Evolutionary conservation across 2,797 vertebrate species (phyloP), one percentile per base, ranked within the genome.

Genomic region (Pipistrellus nathusii): DNA sequence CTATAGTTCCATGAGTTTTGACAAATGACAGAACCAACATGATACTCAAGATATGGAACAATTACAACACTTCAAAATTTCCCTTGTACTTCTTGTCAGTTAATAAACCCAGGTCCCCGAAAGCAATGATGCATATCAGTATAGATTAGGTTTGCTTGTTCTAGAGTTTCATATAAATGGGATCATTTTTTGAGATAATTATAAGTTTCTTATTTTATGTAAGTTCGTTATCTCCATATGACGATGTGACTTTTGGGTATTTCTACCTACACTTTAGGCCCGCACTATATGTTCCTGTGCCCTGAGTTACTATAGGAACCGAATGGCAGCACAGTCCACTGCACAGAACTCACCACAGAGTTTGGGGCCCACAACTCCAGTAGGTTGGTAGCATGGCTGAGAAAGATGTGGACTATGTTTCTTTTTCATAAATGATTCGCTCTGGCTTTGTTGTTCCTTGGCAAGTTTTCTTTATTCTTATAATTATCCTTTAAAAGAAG

Each of bases 371-470:
- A 25, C 20, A 53, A 32, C 41, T 72, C 32, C 55, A 62, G 68
- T 53, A 75, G 62, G 18, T 25, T 64, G 69, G 5, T 41, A 20
- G 44, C 73, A 17, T 75, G 69, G 10, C 57, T 66, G 88, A 90
- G 14, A 59, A n/a, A 73, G 32, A 38, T 15, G 6, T 11, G 62
- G 44, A 73, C 48, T 72, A 57, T 77, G 30, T 32, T 80, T 69
- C 48, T 73, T 81, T 90, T 82, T 91, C 69, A 64, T 64, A 73
- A 83, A 87, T 64, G 57, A 5, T 87, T 30, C 48, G 53, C 62
- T 18, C 27, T 75, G 35, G 59, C 15, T 64, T 14, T 41, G 46
- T 48, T 59, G 30, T n/a, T 66, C 53, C 20, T 84, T 75, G 44
- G 62, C 30, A 51, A 41, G 20, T 66, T 88, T 77, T 77, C 73